Percentiles rank a stretch among this genome's conserved stretches.
These are phyloP conservation scores for Trichogramma pretiosum DNA, from an alignment of 1,140 invertebrate species.

Conservation along the genomic window DNA sequence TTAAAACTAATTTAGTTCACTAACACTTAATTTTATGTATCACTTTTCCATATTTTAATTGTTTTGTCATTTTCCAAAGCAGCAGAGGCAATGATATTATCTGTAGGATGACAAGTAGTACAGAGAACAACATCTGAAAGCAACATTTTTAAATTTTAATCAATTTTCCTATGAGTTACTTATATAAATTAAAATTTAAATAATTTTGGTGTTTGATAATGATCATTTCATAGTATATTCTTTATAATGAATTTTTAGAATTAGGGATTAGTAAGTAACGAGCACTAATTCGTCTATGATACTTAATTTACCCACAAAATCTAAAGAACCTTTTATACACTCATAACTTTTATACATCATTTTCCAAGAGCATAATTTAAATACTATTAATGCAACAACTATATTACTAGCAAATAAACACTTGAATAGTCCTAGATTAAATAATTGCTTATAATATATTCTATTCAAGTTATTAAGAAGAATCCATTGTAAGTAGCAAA, in stretches of 20 bases:
- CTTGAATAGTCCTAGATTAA: constrained; percentile 8
- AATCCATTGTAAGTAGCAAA: too few species aligned
- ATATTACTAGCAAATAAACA: not conserved
- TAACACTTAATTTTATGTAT: constrained; percentile 75
- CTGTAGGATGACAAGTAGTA: constrained; percentile 96
- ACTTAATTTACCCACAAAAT: too few species aligned
- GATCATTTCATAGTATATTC: too few species aligned
- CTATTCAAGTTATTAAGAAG: too few species aligned
- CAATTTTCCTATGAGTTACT: not conserved
- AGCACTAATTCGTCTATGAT: too few species aligned
- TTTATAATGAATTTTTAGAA: too few species aligned
- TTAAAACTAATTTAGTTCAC: too few species aligned
- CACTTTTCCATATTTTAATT: constrained; percentile 98
- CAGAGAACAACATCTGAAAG: constrained; percentile 89
- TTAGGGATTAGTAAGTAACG: too few species aligned
- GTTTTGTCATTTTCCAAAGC: constrained; percentile 98
- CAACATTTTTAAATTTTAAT: constrained; percentile 8
- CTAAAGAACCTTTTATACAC: too few species aligned
- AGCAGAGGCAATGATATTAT: constrained; percentile 98
- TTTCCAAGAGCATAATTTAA: too few species aligned
- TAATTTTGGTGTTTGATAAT: not conserved
- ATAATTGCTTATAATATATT: constrained; percentile 7
- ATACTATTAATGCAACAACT: too few species aligned
- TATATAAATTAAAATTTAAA: not conserved
- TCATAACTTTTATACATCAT: too few species aligned